Conservation (phyloP, 2,113 vertebrate genomes). For the Phyllostomus hastatus region DNA sequence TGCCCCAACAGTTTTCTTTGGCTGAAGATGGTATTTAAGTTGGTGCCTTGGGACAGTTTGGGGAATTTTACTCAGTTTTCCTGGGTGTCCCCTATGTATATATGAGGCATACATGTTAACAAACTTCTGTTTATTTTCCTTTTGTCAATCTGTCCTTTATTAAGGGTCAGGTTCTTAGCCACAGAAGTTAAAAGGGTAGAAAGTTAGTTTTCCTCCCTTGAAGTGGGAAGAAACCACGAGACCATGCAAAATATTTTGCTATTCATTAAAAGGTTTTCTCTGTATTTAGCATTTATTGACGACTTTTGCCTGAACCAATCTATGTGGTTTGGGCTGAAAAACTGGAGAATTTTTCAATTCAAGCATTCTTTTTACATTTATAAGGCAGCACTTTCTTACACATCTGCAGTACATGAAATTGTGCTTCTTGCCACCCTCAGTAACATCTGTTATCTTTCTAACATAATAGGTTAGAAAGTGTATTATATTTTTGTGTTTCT, state of each 20-base stretch:
- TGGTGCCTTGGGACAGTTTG: background rate
- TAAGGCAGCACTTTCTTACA: background rate
- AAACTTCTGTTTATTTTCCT: background rate
- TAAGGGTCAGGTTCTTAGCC: background rate
- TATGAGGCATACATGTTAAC: background rate
- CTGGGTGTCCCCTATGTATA: background rate
- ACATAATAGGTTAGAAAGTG: background rate
- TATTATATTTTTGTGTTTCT: background rate
- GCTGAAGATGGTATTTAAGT: background rate
- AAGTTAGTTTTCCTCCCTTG: background rate
- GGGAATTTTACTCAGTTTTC: background rate
- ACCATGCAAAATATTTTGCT: background rate
- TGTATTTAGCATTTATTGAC: slow-evolving; percentile 1
- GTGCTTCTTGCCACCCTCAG: background rate
- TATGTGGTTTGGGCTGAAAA: background rate
- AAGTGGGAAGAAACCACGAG: background rate
- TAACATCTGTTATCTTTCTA: background rate
- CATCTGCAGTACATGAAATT: background rate
- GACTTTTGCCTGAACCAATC: background rate
- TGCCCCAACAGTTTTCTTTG: background rate
- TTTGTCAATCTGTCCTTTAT: background rate
- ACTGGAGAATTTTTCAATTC: background rate
- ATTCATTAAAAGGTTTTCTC: background rate
- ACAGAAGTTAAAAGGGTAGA: background rate
- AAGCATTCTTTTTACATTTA: background rate